A percentile compares a stretch with the other conserved stretches of the same genome.
Evolutionary conservation across 2,888 invertebrate genomes (phyloP).

Genomic region (Kryphioiulus occultus): DNA sequence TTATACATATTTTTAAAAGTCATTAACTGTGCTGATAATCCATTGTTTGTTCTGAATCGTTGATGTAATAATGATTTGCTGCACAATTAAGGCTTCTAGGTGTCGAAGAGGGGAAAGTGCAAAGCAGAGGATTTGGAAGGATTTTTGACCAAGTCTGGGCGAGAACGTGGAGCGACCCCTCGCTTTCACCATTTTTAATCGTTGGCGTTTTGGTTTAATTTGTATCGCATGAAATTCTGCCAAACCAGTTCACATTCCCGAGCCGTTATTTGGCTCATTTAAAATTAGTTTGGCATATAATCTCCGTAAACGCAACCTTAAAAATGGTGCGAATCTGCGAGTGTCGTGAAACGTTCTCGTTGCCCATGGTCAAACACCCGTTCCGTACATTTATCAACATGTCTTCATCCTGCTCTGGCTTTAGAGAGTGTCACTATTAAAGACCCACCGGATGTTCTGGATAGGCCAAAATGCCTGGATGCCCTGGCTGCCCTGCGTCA

Average conservation of each 20-base stretch:
- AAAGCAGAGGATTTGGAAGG: conserved; percentile 59
- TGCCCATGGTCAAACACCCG: conserved; percentile 63
- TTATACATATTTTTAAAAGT: background rate
- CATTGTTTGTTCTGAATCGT: conserved; percentile 14
- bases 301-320: background rate
- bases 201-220: background rate
- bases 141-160: conserved; percentile 62
- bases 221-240: background rate
- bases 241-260: no score
- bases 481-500: conserved; percentile 99
- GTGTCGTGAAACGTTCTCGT: conserved; percentile 40
- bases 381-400: conserved; percentile 56
- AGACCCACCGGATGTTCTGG: conserved; percentile 88
- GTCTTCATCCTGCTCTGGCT: conserved; percentile 58
- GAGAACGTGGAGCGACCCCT: conserved; percentile 37
- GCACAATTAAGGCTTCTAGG: conserved; percentile 55
- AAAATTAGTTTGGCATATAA: no score
- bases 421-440: conserved; percentile 64
- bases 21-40: conserved; percentile 29
- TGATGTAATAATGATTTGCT: conserved; percentile 50
- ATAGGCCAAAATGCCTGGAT: conserved; percentile 99
- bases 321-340: background rate
- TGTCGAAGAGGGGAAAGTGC: conserved; percentile 56
- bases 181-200: background rate
- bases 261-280: no score